Conservation (phyloP, 2,888 invertebrate species). For the Tethea ocularis region DNA sequence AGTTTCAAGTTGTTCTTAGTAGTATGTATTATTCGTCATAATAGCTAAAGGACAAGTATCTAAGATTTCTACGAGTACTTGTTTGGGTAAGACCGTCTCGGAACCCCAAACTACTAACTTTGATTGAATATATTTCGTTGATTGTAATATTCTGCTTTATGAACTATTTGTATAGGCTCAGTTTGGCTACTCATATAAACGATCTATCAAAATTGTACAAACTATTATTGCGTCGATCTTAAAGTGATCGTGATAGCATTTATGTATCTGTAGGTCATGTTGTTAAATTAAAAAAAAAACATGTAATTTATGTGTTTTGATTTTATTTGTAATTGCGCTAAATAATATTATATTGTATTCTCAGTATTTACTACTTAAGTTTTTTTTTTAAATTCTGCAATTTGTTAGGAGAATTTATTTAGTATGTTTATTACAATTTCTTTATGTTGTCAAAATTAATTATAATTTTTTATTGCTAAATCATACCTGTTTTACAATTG, state of each 20-base stretch:
- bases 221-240: background rate
- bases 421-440: no score
- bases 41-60: background rate
- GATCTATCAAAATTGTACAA: background rate
- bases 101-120: conserved; percentile 7
- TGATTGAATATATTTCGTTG: conserved; percentile 8
- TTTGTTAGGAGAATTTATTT: no score
- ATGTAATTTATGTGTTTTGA: background rate
- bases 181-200: background rate
- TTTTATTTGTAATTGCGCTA: background rate
- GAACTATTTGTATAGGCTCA: conserved; percentile 6
- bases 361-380: no score
- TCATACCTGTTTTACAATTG: no score
- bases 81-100: conserved; percentile 6
- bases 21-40: background rate
- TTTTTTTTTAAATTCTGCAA: no score
- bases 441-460: no score
- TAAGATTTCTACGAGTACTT: background rate
- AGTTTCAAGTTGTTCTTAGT: conserved; percentile 5
- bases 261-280: no score
- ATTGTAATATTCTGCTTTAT: conserved; percentile 3
- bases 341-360: no score
- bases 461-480: no score
- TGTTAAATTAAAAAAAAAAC: no score
- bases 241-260: background rate